phyloP scores from a whole-genome alignment of 2,113 vertebrate species.

The Hystrix cristata region DNA sequence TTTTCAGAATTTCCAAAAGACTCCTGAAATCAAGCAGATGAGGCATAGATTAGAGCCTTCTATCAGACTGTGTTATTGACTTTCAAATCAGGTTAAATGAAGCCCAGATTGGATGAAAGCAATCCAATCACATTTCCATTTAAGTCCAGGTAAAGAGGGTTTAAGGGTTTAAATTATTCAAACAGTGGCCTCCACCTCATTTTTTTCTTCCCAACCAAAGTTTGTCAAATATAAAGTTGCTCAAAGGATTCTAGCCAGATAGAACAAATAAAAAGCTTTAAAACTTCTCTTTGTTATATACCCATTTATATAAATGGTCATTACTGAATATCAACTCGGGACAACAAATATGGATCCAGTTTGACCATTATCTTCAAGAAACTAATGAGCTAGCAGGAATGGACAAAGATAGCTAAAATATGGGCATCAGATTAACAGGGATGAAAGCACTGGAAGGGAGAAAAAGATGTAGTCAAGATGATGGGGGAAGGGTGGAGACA shows the following conservation, averaged over 20 bases:
- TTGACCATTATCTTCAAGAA: background rate
- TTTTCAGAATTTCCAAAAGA: slow-evolving; percentile 65
- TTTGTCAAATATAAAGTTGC: slow-evolving; percentile 70
- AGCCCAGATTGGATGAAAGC: slow-evolving; percentile 76
- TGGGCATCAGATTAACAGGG: background rate
- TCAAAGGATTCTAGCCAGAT: slow-evolving; percentile 26
- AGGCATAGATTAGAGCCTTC: slow-evolving; percentile 63
- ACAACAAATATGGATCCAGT: background rate
- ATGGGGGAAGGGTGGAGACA: background rate
- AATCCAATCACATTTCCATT: slow-evolving; percentile 82
- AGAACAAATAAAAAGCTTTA: slow-evolving; percentile 62
- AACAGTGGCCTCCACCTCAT: slow-evolving; percentile 57
- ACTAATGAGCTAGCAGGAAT: background rate
- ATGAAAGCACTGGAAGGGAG: background rate
- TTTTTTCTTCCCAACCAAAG: slow-evolving; percentile 68
- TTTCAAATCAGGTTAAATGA: slow-evolving; percentile 82
- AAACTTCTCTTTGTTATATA: slow-evolving; percentile 23
- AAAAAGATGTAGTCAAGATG: background rate
- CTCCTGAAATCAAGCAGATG: slow-evolving; percentile 77
- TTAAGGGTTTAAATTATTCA: slow-evolving; percentile 76
- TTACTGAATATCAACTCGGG: background rate
- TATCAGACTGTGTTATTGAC: slow-evolving; percentile 68
- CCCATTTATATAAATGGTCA: slow-evolving; percentile 13
- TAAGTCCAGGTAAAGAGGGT: slow-evolving; percentile 72
- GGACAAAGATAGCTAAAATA: background rate